A percentile compares a stretch with the other conserved stretches of the same genome.
phyloP scores from a whole-genome alignment of 2,888 invertebrate genomes.

The Magallana nippona region DNA sequence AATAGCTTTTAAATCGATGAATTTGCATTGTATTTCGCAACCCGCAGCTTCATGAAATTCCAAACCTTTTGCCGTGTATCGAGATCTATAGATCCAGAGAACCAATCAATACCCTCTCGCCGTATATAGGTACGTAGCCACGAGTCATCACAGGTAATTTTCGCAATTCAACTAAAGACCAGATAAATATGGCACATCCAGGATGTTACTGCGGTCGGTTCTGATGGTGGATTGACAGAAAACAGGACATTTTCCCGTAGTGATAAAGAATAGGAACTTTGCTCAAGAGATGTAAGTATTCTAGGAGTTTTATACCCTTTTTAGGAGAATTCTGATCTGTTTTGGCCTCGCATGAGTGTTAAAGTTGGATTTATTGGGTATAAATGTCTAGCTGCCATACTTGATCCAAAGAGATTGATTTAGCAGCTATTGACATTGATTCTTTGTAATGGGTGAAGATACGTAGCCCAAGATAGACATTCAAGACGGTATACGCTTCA shows the following conservation, averaged over 20 bases:
- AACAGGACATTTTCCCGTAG: neutral
- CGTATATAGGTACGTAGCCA: neutral
- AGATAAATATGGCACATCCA: neutral
- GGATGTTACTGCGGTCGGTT: neutral
- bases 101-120: neutral
- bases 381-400: no score
- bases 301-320: neutral
- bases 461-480: no score
- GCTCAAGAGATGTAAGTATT: neutral
- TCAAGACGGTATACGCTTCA: no score
- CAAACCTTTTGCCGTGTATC: neutral
- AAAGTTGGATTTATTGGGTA: no score
- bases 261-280: neutral
- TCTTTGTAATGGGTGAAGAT: no score
- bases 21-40: no score
- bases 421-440: no score
- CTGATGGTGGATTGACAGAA: neutral
- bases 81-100: neutral
- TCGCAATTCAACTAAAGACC: constrained; percentile 16
- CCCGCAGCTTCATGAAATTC: no score
- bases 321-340: no score
- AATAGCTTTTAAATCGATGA: no score
- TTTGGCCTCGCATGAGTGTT: no score
- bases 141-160: constrained; percentile 13
- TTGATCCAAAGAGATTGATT: no score